Percentiles rank a stretch among this genome's conserved stretches.
These are phyloP conservation scores for Tiliacea citrago DNA, from an alignment of 2,888 invertebrate species.

Conservation along the genomic window DNA sequence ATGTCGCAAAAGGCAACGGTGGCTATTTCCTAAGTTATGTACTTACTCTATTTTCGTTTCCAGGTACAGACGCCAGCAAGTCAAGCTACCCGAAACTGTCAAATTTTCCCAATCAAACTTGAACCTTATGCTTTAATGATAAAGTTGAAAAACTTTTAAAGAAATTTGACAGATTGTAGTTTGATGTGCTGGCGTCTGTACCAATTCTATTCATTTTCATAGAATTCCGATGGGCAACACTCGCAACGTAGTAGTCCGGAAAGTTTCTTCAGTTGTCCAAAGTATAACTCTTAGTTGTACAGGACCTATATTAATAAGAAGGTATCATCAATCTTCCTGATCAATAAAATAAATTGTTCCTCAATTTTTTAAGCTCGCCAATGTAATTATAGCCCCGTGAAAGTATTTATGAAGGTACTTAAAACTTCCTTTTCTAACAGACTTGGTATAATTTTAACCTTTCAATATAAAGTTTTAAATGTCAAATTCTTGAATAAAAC, in stretches of 20 bases:
- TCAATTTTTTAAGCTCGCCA: neutral
- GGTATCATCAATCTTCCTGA: neutral
- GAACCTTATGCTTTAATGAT: no score
- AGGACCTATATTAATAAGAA: neutral
- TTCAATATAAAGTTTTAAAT: conserved; percentile 9
- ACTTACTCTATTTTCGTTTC: neutral
- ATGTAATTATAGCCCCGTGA: neutral
- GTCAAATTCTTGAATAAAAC: neutral
- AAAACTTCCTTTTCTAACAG: neutral
- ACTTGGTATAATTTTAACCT: neutral
- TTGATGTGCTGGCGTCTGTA: no score
- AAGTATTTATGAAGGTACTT: neutral
- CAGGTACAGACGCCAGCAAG: no score
- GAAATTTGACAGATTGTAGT: no score
- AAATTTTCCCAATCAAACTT: no score
- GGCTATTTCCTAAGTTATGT: neutral
- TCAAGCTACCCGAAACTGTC: no score
- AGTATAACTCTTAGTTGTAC: neutral
- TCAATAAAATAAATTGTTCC: neutral
- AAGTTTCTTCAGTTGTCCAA: neutral
- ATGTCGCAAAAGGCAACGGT: neutral
- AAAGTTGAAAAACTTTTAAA: no score
- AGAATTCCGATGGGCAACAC: neutral
- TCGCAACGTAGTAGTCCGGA: neutral
- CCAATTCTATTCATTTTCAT: neutral